Evolutionary conservation across 2,113 vertebrate species (phyloP), one percentile per base, ranked within the genome.

Genomic region (Calidris pugnax): DNA sequence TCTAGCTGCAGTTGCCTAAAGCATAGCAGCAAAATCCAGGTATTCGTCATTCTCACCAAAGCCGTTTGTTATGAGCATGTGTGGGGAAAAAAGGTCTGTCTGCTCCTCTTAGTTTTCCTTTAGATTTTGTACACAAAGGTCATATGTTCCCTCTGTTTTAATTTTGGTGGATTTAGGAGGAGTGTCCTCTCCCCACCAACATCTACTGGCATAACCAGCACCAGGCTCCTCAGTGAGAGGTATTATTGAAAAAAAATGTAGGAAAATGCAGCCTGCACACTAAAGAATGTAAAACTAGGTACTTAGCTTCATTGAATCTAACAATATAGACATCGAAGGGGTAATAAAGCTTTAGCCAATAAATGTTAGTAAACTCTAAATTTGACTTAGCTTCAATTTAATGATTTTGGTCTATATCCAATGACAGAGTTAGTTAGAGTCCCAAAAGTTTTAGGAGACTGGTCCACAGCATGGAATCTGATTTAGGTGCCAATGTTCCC

Each of bases 341-440:
- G 14, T 45, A 89, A 87, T 64, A 94, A 94, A 93, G 15, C n/a
- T 68, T 90, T 14, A 79, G 23, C 48, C 85, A 90, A 76, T 76
- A 87, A 82, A 77, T 55, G 6, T 14, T 78, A 83, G 33, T 47
- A 81, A 81, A 60, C 13, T 64, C 53, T 73, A 87, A 93, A 78
- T 0, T 0, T 87, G 39, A 90, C 30, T 78, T 90, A 75, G 9
- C 15, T 87, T 82, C 37, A 56, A 8, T 72, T 50, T 93, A 87
- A 90, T 72, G 7, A 84, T 72, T 92, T 93, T 56, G 41, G 35
- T 23, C 53, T 87, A 68, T 71, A 89, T 72, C 37, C 43, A 79
- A 12, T n/a, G 14, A 41, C 2, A 37, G 48, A 90, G 9, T 60
- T 22, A 47, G 47, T 47, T 48, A 23, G 53, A 55, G 47, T 39